phyloP scores from a whole-genome alignment of 2,797 vertebrate genomes.

The Sebastes cheni region DNA sequence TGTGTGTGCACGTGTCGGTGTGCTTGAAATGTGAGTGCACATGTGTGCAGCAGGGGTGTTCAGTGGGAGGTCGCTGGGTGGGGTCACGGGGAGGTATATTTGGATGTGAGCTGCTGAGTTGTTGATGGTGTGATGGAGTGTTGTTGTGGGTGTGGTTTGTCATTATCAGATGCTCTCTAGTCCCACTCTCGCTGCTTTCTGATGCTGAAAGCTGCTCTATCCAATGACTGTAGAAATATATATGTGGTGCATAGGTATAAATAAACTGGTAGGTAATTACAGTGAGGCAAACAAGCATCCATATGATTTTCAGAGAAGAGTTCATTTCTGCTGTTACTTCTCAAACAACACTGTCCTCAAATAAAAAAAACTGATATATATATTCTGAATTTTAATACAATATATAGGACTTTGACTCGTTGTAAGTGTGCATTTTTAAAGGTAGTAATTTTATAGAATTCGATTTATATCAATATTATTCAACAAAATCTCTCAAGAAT shows the following conservation, averaged over 20 bases:
- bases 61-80: constrained; percentile 42
- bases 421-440: not conserved
- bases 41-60: constrained; percentile 69
- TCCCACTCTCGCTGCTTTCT: constrained; percentile 60
- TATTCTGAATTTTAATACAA: not conserved
- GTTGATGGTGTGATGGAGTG: constrained; percentile 67
- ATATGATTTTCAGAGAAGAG: not conserved
- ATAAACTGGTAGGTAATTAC: not conserved
- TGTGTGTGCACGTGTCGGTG: constrained; percentile 60
- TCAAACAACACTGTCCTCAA: not conserved
- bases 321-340: not conserved
- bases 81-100: constrained; percentile 35
- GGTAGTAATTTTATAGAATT: not conserved
- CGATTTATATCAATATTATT: not conserved
- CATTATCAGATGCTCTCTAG: constrained; percentile 68
- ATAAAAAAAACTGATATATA: not conserved
- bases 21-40: constrained; percentile 69
- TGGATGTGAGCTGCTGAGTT: constrained; percentile 56
- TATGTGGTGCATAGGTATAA: not conserved
- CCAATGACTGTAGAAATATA: not conserved
- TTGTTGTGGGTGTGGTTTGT: constrained; percentile 73
- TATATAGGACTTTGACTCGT: not conserved
- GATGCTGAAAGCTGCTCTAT: not conserved
- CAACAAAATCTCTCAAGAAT: not conserved
- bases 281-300: not conserved